These are phyloP conservation scores for Pseudomugil tenellus DNA, from an alignment of 2,797 vertebrate species.

Conservation along the genomic window DNA sequence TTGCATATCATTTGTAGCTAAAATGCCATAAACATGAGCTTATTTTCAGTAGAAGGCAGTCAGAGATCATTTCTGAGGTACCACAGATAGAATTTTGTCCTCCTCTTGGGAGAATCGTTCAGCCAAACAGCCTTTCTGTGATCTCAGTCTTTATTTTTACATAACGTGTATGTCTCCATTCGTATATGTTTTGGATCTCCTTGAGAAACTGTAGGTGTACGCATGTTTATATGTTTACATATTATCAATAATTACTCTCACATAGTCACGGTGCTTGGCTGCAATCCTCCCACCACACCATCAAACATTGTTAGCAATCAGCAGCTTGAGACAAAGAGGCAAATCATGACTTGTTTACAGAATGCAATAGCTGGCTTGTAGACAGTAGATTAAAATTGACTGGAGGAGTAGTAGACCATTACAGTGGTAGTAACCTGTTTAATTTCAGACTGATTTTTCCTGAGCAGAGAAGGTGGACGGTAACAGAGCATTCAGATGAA, in stretches of 20 bases:
- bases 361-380: slow-evolving; percentile 43
- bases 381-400: slow-evolving; percentile 58
- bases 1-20: slow-evolving; percentile 60
- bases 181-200: slow-evolving; percentile 23
- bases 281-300: slow-evolving; percentile 44
- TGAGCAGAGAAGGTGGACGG: slow-evolving; percentile 41
- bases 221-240: slow-evolving; percentile 44
- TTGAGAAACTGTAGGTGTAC: slow-evolving; percentile 25
- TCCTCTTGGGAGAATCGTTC: slow-evolving; percentile 59
- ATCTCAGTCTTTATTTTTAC: slow-evolving; percentile 49
- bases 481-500: slow-evolving; percentile 49
- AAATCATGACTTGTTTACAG: slow-evolving; percentile 62
- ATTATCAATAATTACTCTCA: slow-evolving; percentile 49
- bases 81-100: slow-evolving; percentile 43
- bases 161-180: slow-evolving; percentile 16
- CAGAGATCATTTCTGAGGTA: slow-evolving; percentile 61
- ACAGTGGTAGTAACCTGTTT: slow-evolving; percentile 42
- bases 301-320: slow-evolving; percentile 50
- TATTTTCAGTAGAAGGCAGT: slow-evolving; percentile 67
- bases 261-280: slow-evolving; percentile 13
- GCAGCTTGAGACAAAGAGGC: slow-evolving; percentile 44
- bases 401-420: slow-evolving; percentile 44
- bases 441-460: slow-evolving; percentile 44
- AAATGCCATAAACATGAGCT: slow-evolving; percentile 65
- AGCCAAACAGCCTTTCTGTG: slow-evolving; percentile 39